These are phyloP conservation scores for Urocyon cinereoargenteus DNA, from an alignment of 2,797 vertebrate genomes.

Conservation along the genomic window DNA sequence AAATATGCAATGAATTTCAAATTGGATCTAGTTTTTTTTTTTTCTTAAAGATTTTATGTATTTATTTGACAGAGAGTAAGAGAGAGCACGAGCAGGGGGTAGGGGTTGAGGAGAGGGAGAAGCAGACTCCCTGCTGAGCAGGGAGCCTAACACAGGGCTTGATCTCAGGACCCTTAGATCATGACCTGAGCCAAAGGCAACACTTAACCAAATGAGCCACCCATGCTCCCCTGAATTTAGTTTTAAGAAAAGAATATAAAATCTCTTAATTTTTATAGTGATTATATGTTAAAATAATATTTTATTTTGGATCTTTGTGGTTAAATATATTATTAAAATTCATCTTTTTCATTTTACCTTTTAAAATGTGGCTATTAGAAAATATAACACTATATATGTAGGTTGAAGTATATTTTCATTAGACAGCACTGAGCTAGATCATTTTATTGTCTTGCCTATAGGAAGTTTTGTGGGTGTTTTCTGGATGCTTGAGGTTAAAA, in stretches of 20 bases:
- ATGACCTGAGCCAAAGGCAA: too few species aligned
- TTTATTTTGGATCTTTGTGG: neutral
- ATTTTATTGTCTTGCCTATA: slow-evolving; percentile 19
- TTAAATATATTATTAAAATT: slow-evolving; percentile 34
- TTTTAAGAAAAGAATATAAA: slow-evolving; percentile 28
- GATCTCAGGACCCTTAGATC: too few species aligned
- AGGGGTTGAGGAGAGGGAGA: too few species aligned
- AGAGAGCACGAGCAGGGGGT: too few species aligned
- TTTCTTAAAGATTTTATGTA: too few species aligned
- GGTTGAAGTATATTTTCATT: slow-evolving; percentile 30
- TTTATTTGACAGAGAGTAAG: too few species aligned
- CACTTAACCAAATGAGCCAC: too few species aligned
- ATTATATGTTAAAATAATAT: slow-evolving; percentile 6
- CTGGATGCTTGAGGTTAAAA: neutral
- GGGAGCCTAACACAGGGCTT: too few species aligned
- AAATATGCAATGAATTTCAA: neutral
- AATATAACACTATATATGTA: neutral
- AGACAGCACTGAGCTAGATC: neutral
- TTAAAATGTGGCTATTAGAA: neutral
- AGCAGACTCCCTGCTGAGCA: too few species aligned
- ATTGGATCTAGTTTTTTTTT: neutral
- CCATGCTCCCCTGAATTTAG: too few species aligned
- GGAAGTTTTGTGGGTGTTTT: neutral
- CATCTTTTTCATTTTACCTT: neutral
- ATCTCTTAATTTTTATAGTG: neutral